Percentiles rank a stretch among this genome's conserved stretches.
Evolutionary conservation across 37 sponge, comb jelly and placozoan genomes (phyloP).

Genomic region (Cliona cf. orientalis): DNA sequence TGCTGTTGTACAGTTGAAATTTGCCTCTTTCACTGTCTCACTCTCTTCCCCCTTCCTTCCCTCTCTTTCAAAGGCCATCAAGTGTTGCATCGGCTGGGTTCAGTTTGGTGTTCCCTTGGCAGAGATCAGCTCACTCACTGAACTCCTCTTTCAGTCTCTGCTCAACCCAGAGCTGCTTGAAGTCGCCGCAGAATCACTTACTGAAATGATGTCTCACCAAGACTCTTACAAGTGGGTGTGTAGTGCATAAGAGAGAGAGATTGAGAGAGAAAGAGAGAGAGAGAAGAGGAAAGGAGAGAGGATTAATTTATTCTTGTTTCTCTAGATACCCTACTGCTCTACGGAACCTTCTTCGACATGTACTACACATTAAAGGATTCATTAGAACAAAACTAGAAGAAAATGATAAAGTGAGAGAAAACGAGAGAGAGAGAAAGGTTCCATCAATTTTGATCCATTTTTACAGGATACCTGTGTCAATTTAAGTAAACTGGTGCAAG

Average conservation of each 20-base stretch:
- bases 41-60: slow-evolving; percentile 5
- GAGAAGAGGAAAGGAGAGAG: too few relatives aligned
- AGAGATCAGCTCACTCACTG: slow-evolving; percentile 24
- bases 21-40: background rate
- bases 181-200: slow-evolving; percentile 40
- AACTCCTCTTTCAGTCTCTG: slow-evolving; percentile 50
- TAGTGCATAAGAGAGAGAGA: background rate
- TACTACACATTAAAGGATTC: slow-evolving; percentile 24
- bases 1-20: too few relatives aligned
- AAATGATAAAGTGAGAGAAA: slow-evolving; percentile 28
- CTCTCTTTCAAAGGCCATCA: slow-evolving; percentile 53
- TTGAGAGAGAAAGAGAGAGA: background rate
- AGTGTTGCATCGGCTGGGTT: slow-evolving; percentile 73
- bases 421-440: too few relatives aligned
- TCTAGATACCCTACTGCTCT: slow-evolving; percentile 47
- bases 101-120: slow-evolving; percentile 60
- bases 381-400: slow-evolving; percentile 42
- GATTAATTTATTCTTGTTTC: background rate
- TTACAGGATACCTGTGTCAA: slow-evolving; percentile 28
- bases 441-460: too few relatives aligned
- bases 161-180: slow-evolving; percentile 41
- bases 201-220: slow-evolving; percentile 49
- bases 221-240: slow-evolving; percentile 65
- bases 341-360: slow-evolving; percentile 14
- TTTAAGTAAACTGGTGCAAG: slow-evolving; percentile 32